phyloP scores from a whole-genome alignment of 2,797 vertebrate species.

The Selene dorsalis region DNA sequence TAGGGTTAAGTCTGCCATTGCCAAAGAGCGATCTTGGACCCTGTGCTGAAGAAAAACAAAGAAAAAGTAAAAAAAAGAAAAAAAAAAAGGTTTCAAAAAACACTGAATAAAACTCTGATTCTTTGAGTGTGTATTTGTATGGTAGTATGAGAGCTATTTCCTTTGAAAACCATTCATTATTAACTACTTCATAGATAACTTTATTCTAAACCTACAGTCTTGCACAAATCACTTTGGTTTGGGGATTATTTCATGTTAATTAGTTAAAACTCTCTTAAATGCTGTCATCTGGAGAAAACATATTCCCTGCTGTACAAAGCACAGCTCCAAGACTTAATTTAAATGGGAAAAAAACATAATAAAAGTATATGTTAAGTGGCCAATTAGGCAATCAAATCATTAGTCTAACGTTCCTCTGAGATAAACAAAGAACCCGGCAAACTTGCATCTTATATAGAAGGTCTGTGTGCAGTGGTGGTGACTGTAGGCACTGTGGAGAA shows the following conservation, averaged over 20 bases:
- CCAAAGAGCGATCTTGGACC: slow-evolving; percentile 7
- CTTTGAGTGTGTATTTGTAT: slow-evolving; percentile 7
- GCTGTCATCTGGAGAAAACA: slow-evolving; percentile 3
- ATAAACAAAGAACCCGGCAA: neutral
- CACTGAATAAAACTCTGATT: neutral
- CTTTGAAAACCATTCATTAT: slow-evolving; percentile 9
- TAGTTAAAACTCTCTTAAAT: neutral
- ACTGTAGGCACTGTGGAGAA: neutral
- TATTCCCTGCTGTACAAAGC: neutral
- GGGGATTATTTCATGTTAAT: slow-evolving; percentile 8
- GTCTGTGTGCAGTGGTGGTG: neutral
- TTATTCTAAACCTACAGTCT: neutral
- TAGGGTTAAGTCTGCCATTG: neutral
- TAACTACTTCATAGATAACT: neutral
- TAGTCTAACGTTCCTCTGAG: neutral
- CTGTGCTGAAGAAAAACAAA: slow-evolving; percentile 12
- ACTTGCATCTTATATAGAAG: neutral
- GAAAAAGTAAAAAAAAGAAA: neutral
- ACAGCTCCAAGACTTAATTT: neutral
- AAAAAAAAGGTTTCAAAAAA: neutral
- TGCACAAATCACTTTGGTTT: slow-evolving; percentile 17
- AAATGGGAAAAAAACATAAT: neutral
- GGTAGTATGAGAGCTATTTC: neutral
- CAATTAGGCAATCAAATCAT: slow-evolving; percentile 23
- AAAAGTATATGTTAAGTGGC: neutral